These are phyloP conservation scores for Pitangus sulphuratus DNA, from an alignment of 2,797 vertebrate genomes.

Conservation along the genomic window DNA sequence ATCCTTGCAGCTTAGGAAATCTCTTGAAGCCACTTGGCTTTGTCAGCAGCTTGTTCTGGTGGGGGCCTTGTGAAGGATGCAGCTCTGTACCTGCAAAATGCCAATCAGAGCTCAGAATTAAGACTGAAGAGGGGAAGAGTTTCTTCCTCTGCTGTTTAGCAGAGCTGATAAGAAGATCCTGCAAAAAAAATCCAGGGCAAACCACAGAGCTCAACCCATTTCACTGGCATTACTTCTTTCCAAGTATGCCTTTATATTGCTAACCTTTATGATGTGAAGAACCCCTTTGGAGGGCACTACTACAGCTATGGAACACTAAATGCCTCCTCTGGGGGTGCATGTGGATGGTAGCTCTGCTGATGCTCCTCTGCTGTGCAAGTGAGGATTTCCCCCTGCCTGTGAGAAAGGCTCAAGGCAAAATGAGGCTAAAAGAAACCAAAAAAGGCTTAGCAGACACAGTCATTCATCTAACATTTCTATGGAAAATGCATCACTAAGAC, in stretches of 20 bases:
- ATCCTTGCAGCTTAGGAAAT: constrained; percentile 76
- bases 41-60: not conserved
- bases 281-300: not conserved
- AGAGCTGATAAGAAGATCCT: not conserved
- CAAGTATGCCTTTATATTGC: not conserved
- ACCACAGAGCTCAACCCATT: not conserved
- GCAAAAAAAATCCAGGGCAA: not conserved
- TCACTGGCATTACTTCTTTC: not conserved
- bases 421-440: not conserved
- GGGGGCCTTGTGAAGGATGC: constrained; percentile 59
- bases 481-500: not conserved
- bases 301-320: not conserved
- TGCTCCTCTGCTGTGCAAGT: not conserved
- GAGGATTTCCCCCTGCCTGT: not conserved
- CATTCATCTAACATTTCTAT: not conserved
- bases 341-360: not conserved
- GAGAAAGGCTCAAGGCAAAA: not conserved
- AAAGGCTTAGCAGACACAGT: not conserved
- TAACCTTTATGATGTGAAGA: not conserved
- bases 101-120: not conserved
- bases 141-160: not conserved
- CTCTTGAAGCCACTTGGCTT: constrained; percentile 69
- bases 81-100: constrained; percentile 74
- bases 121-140: not conserved
- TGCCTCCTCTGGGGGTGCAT: not conserved